Percentiles rank a stretch among this genome's conserved stretches.
Evolutionary conservation across 2,113 vertebrate genomes (phyloP).

Genomic region (Chelonoidis abingdonii): DNA sequence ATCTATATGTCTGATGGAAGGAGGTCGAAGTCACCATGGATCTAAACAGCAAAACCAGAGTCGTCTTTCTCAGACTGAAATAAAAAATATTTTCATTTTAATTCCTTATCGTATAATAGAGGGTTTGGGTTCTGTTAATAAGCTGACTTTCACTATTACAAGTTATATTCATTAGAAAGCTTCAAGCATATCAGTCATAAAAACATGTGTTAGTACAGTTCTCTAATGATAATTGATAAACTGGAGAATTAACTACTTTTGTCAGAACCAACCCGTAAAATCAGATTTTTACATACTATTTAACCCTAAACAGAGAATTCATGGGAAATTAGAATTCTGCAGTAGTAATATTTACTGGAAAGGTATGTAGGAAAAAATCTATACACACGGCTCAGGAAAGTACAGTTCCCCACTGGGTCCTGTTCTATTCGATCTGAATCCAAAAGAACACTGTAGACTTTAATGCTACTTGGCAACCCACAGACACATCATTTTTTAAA

Average conservation of each 20-base stretch:
- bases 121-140: neutral
- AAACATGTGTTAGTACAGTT: neutral
- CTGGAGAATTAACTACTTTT: slow-evolving; percentile 40
- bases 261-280: slow-evolving; percentile 45
- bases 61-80: neutral
- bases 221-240: slow-evolving; percentile 29
- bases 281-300: slow-evolving; percentile 56
- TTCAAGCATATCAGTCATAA: neutral
- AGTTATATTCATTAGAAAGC: neutral
- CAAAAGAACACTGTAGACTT: slow-evolving; percentile 71
- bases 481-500: slow-evolving; percentile 72
- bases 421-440: slow-evolving; percentile 59
- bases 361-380: slow-evolving; percentile 62
- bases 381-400: slow-evolving; percentile 47
- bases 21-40: neutral
- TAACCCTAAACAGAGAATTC: slow-evolving; percentile 73
- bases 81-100: slow-evolving; percentile 11
- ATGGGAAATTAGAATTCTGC: slow-evolving; percentile 56
- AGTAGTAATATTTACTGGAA: slow-evolving; percentile 46
- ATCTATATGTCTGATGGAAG: neutral
- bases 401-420: slow-evolving; percentile 50
- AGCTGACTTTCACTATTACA: neutral
- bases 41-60: neutral
- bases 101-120: neutral
- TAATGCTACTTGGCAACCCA: slow-evolving; percentile 69